Conservation (phyloP, 1,140 invertebrate species). For the Nebria ingens region DNA sequence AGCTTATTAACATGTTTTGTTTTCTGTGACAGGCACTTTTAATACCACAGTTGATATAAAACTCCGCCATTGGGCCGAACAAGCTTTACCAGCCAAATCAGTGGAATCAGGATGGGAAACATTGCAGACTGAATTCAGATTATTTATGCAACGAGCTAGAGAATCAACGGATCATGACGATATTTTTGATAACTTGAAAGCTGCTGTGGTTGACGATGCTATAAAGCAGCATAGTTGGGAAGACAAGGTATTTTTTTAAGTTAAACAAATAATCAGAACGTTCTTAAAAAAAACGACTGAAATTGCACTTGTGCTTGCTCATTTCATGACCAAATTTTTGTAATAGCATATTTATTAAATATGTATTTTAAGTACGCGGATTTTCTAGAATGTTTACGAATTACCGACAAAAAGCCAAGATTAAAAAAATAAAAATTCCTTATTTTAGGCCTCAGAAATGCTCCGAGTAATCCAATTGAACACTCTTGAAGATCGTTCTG, state of each 20-base stretch:
- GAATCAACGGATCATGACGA: slow-evolving; percentile 67
- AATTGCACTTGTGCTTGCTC: too few relatives aligned
- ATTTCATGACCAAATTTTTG: too few relatives aligned
- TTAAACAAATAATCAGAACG: too few relatives aligned
- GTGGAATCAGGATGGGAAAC: slow-evolving; percentile 78
- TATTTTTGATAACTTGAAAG: slow-evolving; percentile 85
- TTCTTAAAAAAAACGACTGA: too few relatives aligned
- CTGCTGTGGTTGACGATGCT: slow-evolving; percentile 77
- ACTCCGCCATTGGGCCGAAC: slow-evolving; percentile 90
- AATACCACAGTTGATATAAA: slow-evolving; percentile 97
- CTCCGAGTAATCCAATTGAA: slow-evolving; percentile 90
- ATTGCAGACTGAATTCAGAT: slow-evolving; percentile 73
- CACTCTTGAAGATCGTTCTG: slow-evolving; percentile 83
- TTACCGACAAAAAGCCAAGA: too few relatives aligned
- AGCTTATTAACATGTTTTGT: slow-evolving; percentile 2
- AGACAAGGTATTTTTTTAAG: slow-evolving; percentile 62
- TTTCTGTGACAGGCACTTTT: slow-evolving; percentile 60
- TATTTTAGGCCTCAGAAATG: slow-evolving; percentile 56
- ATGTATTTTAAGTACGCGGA: too few relatives aligned
- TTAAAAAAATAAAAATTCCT: too few relatives aligned
- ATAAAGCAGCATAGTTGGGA: slow-evolving; percentile 88
- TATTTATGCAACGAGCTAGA: slow-evolving; percentile 66
- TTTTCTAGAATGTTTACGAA: too few relatives aligned
- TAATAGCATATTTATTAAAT: too few relatives aligned
- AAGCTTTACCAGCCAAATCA: slow-evolving; percentile 71